phyloP scores from a whole-genome alignment of 2,888 invertebrate species.

The Anoncus sp. region DNA sequence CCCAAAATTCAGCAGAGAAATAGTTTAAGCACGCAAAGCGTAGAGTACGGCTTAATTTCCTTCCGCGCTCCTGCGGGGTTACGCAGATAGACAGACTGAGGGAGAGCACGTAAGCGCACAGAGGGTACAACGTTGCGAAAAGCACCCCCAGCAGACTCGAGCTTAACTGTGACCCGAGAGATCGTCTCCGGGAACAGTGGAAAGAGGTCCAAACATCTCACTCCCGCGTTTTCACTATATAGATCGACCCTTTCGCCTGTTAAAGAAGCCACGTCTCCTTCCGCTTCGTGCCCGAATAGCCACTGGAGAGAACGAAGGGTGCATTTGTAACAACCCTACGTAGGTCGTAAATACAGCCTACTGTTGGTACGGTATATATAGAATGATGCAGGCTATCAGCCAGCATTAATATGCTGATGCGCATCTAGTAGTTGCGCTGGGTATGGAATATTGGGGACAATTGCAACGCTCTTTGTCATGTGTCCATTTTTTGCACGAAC shows the following conservation, averaged over 20 bases:
- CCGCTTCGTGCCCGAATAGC: slow-evolving; percentile 21
- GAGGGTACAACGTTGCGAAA: slow-evolving; percentile 20
- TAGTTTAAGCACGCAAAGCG: slow-evolving; percentile 43
- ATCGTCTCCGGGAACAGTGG: not conserved
- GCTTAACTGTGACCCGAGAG: slow-evolving; percentile 44
- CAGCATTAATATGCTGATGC: not conserved
- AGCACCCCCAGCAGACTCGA: slow-evolving; percentile 29
- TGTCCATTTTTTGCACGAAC: too few relatives aligned
- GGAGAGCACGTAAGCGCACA: slow-evolving; percentile 3
- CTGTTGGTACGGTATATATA: not conserved
- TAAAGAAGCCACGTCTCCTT: slow-evolving; percentile 26
- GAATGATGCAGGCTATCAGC: not conserved
- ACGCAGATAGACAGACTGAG: slow-evolving; percentile 26
- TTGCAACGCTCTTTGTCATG: too few relatives aligned
- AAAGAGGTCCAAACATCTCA: slow-evolving; percentile 32
- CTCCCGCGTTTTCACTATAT: slow-evolving; percentile 13
- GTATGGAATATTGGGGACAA: too few relatives aligned
- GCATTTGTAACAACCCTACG: slow-evolving; percentile 74
- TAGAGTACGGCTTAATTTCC: slow-evolving; percentile 51
- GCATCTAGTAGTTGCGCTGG: not conserved
- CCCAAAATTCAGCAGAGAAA: slow-evolving; percentile 29
- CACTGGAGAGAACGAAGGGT: slow-evolving; percentile 69
- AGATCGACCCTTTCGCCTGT: not conserved
- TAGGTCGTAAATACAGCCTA: not conserved
- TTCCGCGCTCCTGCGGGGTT: slow-evolving; percentile 29